Percentiles rank a stretch among this genome's conserved stretches.
Evolutionary conservation across 2,888 invertebrate species (phyloP).

Genomic region (Hanleya hanleyi): DNA sequence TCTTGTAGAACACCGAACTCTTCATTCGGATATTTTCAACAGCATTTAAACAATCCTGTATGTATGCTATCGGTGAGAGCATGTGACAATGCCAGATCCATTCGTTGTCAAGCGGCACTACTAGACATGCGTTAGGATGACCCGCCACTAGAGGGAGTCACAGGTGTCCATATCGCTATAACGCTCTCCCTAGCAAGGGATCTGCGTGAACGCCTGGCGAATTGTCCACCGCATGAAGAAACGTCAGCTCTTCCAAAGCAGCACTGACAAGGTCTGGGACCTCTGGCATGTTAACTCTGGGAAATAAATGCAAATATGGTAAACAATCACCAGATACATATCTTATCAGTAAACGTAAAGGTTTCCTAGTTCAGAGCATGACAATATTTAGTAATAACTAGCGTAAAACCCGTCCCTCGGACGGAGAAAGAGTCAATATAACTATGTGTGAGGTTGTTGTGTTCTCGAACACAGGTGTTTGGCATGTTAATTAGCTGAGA

Average conservation of each 20-base stretch:
- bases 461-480: too few relatives aligned
- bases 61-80: constrained; percentile 68
- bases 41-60: constrained; percentile 58
- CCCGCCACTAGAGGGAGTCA: constrained; percentile 74
- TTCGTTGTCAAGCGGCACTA: constrained; percentile 75
- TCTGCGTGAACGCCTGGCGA: constrained; percentile 49
- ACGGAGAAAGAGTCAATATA: too few relatives aligned
- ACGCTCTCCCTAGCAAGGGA: constrained; percentile 70
- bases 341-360: too few relatives aligned
- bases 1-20: constrained; percentile 54
- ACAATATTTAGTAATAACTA: too few relatives aligned
- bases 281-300: too few relatives aligned
- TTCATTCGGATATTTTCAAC: constrained; percentile 62
- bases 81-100: constrained; percentile 76
- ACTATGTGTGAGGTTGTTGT: too few relatives aligned
- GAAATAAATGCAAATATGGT: too few relatives aligned
- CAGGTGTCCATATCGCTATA: constrained; percentile 74
- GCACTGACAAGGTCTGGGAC: too few relatives aligned
- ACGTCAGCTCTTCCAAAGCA: constrained; percentile 51
- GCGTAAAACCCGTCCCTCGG: too few relatives aligned
- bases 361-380: too few relatives aligned
- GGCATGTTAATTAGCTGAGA: too few relatives aligned
- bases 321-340: too few relatives aligned
- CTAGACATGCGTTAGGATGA: constrained; percentile 59
- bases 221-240: constrained; percentile 62